Conservation (phyloP, 2,113 vertebrate genomes). For the Xenopus laevis region DNA sequence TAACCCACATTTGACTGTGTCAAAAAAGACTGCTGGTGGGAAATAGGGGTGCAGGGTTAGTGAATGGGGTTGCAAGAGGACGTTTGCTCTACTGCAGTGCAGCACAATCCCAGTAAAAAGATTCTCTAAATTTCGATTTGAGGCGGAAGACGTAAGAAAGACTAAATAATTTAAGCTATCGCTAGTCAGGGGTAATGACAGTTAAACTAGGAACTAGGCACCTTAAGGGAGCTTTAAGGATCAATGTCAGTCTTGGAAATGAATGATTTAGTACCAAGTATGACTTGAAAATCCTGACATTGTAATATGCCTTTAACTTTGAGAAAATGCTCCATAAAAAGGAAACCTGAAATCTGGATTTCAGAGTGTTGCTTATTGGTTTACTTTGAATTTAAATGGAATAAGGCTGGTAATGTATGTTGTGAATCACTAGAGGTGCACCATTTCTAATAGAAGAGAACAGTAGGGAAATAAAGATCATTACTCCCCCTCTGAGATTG, state of each 20-base stretch:
- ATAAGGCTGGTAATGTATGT: not conserved
- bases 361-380: not conserved
- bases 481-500: not conserved
- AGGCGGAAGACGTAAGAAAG: not conserved
- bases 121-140: no score
- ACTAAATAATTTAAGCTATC: not conserved
- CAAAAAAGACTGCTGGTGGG: not conserved
- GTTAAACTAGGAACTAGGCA: not conserved
- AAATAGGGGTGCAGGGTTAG: not conserved
- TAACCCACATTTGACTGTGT: slow-evolving; percentile 1
- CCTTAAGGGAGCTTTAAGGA: not conserved
- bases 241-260: not conserved
- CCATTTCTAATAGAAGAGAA: not conserved
- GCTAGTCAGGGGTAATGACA: not conserved
- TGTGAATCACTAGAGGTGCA: no score
- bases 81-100: no score
- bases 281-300: not conserved
- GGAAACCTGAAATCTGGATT: not conserved
- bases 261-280: slow-evolving; percentile 4
- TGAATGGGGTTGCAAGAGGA: no score
- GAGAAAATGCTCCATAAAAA: not conserved
- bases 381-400: not conserved
- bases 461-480: not conserved
- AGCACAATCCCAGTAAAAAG: not conserved
- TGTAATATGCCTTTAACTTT: not conserved